Conservation (phyloP, 2,888 invertebrate species). For the Drosophila formosana region DNA sequence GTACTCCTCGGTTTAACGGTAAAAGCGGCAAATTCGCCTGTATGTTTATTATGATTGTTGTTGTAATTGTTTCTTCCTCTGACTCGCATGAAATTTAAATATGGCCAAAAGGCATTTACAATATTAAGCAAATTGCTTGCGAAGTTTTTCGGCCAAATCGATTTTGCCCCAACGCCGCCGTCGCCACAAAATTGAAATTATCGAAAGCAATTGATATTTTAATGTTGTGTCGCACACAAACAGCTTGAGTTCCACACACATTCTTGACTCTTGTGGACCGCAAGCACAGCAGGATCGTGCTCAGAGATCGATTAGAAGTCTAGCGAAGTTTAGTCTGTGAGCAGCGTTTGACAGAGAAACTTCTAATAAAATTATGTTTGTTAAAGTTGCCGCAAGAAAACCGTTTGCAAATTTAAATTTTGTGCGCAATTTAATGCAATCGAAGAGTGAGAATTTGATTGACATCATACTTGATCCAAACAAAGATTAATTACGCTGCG, state of each 20-base stretch:
- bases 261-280: constrained; percentile 12
- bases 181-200: constrained; percentile 19
- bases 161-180: constrained; percentile 1
- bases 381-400: neutral
- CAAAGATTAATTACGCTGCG: neutral
- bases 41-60: constrained; percentile 40
- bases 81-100: constrained; percentile 57
- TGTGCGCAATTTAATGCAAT: neutral
- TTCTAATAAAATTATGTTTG: constrained; percentile 21
- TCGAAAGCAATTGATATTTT: constrained; percentile 19
- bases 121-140: constrained; percentile 55
- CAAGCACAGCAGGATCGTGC: constrained; percentile 5
- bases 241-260: constrained; percentile 32
- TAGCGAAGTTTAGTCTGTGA: constrained; percentile 22
- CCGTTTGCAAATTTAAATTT: neutral
- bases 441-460: neutral
- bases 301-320: neutral
- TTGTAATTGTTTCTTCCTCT: constrained; percentile 18
- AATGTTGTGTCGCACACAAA: neutral
- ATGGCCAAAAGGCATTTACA: constrained; percentile 32
- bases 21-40: constrained; percentile 38
- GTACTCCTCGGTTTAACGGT: constrained; percentile 56
- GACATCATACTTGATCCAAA: neutral
- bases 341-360: constrained; percentile 8
- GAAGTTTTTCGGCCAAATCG: constrained; percentile 36